Evolutionary conservation across 37 sponge, comb jelly and placozoan genomes (phyloP), one percentile per base, ranked within the genome.

Genomic region (Beroe ovata): DNA sequence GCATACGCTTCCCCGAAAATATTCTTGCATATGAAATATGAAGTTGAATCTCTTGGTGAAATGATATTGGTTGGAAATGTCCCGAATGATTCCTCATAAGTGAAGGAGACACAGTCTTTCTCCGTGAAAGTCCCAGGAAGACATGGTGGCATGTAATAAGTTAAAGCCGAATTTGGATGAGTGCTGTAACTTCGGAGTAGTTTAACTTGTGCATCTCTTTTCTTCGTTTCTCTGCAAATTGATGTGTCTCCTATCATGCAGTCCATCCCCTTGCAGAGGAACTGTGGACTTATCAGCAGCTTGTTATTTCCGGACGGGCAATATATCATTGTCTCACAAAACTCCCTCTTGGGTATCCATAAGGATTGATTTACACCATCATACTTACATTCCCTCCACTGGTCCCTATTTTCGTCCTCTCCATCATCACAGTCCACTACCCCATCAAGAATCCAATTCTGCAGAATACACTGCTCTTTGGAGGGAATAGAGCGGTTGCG

Each of bases 361-460:
- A 47, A 16, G 11, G 54, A 47, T 6, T 77, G 18, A 25, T 33
- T 16, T 26, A 19, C 69, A 33, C 14, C 36, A 21, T 41, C 11
- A 35, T 77, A 77, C 26, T 25, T 33, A 42, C 84, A 77, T 42
- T 26, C 33, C 41, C 14, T 77, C 84, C 84, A 77, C 8, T 32
- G 4, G 3, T 42, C 28, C 14, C 23, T 1, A 42, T 77, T 40
- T 23, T 77, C 84, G 41, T 77, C 84, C 25, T 77, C 84, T n/a
- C 84, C 84, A 23, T 23, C 23, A 16, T 77, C 84, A 40, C 84
- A 77, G 25, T 77, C 84, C 3, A 8, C 25, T 0, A 77, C 38
- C 18, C 47, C 47, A 40, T 77, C 84, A 6, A 77, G n/a, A n/a
- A 77, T 54, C 84, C 84, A 77, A 42, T 39, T n/a, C 25, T 77